Base-by-base conservation (phyloP, 2,888 invertebrate genomes). In the Anaspis maculata region DNA sequence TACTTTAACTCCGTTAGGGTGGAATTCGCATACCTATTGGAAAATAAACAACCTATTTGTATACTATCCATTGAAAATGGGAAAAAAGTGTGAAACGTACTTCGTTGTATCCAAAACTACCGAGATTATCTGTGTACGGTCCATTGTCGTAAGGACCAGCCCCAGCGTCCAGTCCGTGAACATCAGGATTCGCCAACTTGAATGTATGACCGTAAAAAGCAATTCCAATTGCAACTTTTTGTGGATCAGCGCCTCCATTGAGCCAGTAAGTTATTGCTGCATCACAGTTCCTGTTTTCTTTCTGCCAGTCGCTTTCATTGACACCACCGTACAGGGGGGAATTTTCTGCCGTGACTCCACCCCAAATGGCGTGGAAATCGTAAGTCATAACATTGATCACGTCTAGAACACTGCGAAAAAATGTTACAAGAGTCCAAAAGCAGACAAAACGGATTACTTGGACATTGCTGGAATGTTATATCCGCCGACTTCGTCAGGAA, bases 381-480 rank as follows among this genome's bases (percentile, higher is more conserved):
- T 41, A 38, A 1, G 34, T 42, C 38, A 38, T 36, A n/a, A n/a
- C n/a, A n/a, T n/a, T n/a, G n/a, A n/a, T n/a, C n/a, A n/a, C n/a
- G n/a, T n/a, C n/a, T n/a, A n/a, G n/a, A n/a, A n/a, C n/a, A n/a
- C n/a, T n/a, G n/a, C n/a, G n/a, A n/a, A n/a, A n/a, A n/a, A n/a
- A n/a, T 21, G 3, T 34, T 29, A 3, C 7, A 12, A n/a, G 24
- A 23, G 2, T 3, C 7, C 13, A 11, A 29, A 12, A 7, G 3
- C 10, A 21, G 13, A 14, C 7, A 16, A 10, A 11, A 15, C 14
- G 13, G 16, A 19, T 15, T 49, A 72, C 70, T 69, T 59, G 1
- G 70, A 64, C 11, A 80, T 61, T 37, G 61, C 61, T 0, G 70
- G 58, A 15, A 79, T 67, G 49, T 76, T 63, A 49, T 79, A 80